Evolutionary conservation across 2,888 invertebrate species (phyloP).

Genomic region (Tiliacea citrago): DNA sequence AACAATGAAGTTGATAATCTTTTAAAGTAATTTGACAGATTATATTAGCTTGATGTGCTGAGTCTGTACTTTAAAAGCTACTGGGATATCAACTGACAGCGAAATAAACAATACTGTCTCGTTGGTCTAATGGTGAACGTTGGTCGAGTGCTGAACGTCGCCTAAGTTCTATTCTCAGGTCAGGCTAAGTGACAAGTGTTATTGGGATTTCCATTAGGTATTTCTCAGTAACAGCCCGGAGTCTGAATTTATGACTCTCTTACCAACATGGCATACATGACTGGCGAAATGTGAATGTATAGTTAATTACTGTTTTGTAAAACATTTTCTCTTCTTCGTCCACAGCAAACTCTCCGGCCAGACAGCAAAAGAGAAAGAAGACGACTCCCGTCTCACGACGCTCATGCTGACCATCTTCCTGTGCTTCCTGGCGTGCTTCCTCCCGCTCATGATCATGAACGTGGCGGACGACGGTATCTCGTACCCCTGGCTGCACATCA

Average conservation of each 20-base stretch:
- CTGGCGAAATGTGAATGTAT: neutral
- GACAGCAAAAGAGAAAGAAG: constrained; percentile 89
- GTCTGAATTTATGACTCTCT: neutral
- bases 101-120: neutral
- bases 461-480: constrained; percentile 95
- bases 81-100: neutral
- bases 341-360: constrained; percentile 88
- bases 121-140: neutral
- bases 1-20: no score
- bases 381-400: constrained; percentile 95
- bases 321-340: constrained; percentile 36
- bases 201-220: neutral
- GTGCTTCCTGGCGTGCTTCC: constrained; percentile 96
- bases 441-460: constrained; percentile 97
- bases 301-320: neutral
- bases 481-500: constrained; percentile 94
- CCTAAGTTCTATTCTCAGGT: neutral
- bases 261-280: neutral
- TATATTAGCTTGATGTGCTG: no score
- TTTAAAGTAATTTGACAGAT: no score
- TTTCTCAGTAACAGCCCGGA: neutral
- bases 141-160: neutral
- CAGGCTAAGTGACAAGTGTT: neutral
- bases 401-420: constrained; percentile 97
- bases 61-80: neutral